Percentiles rank a stretch among this genome's conserved stretches.
Evolutionary conservation across 1,140 invertebrate genomes (phyloP).

Genomic region (Penaeus vannamei): DNA sequence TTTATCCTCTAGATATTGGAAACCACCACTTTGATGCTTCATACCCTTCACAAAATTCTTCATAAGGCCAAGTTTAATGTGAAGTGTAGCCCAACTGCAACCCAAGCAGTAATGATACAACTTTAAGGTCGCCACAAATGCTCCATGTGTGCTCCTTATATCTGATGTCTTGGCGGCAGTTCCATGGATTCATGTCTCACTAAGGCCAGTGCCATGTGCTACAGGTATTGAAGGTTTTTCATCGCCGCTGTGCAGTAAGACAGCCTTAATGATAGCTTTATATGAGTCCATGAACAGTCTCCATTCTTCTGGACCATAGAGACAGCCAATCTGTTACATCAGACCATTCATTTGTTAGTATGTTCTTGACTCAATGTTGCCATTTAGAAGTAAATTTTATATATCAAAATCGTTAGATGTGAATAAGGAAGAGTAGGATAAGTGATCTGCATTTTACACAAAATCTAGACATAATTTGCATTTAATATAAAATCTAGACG

Average conservation of each 20-base stretch:
- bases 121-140: constrained; percentile 16
- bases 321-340: constrained; percentile 39
- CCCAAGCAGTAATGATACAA: constrained; percentile 3
- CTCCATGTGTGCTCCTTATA: too few relatives aligned
- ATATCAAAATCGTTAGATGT: too few relatives aligned
- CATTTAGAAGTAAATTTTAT: too few relatives aligned
- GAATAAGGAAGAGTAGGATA: too few relatives aligned
- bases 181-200: constrained; percentile 6
- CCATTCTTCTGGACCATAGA: constrained; percentile 29
- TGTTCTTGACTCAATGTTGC: too few relatives aligned
- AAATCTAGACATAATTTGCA: too few relatives aligned
- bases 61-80: constrained; percentile 29
- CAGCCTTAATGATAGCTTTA: constrained; percentile 20
- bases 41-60: constrained; percentile 14
- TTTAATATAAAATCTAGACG: too few relatives aligned
- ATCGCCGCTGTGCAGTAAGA: constrained; percentile 18
- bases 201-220: constrained; percentile 19
- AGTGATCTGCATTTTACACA: too few relatives aligned
- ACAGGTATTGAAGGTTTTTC: constrained; percentile 20
- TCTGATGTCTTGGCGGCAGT: too few relatives aligned
- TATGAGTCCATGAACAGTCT: constrained; percentile 35
- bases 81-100: too few relatives aligned
- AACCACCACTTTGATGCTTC: constrained; percentile 18
- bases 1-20: constrained; percentile 32
- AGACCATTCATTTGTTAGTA: constrained; percentile 35